Evolutionary conservation across 2,888 invertebrate species (phyloP).

Genomic region (Scaptomyza caliginosa): DNA sequence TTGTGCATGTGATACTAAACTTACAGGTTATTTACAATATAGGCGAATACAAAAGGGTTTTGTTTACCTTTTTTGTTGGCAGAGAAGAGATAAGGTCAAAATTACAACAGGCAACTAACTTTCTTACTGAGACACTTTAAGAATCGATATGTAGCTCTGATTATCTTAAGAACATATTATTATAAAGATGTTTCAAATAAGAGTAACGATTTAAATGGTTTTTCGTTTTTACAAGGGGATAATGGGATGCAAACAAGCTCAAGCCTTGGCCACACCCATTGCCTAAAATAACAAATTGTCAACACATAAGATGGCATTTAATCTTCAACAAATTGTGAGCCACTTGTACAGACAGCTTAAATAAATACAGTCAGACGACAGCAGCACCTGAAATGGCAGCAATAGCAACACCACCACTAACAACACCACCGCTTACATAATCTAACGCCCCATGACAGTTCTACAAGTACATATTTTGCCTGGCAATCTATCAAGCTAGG

Average conservation of each 20-base stretch:
- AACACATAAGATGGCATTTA: slow-evolving; percentile 76
- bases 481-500: slow-evolving; percentile 71
- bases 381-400: slow-evolving; percentile 8
- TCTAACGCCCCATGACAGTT: background rate
- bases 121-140: background rate
- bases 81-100: too few relatives aligned
- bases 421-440: slow-evolving; percentile 11
- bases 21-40: background rate
- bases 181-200: too few relatives aligned
- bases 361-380: slow-evolving; percentile 62
- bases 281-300: slow-evolving; percentile 74
- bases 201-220: slow-evolving; percentile 29
- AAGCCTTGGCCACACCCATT: slow-evolving; percentile 44
- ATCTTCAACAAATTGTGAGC: slow-evolving; percentile 77
- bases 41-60: background rate
- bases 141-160: too few relatives aligned
- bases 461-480: slow-evolving; percentile 7
- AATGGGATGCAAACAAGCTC: slow-evolving; percentile 47
- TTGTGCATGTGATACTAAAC: background rate
- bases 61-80: background rate
- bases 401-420: background rate
- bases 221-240: background rate
- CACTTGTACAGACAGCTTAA: slow-evolving; percentile 78
- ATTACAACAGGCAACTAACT: background rate
- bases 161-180: too few relatives aligned